Evolutionary conservation across 1,140 invertebrate species (phyloP), one percentile per base, ranked within the genome.

Genomic region (Megathymus violae): DNA sequence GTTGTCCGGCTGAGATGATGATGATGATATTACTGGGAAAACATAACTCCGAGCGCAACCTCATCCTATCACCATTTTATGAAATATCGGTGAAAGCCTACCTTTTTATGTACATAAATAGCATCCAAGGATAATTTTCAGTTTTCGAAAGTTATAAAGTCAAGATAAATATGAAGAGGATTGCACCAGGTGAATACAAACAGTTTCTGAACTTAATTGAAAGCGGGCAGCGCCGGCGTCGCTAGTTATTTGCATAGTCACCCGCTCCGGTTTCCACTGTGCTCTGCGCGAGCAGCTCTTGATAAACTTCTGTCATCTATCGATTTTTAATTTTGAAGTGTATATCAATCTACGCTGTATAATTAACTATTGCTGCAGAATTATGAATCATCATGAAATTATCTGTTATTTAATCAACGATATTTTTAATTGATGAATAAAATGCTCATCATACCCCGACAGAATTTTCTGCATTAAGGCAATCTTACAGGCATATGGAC

Each of bases 181-280:
- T 77, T 67, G 76, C 74, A 73, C 67, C 71, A 71, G 69, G 61
- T 58, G 62, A 72, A 75, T 66, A 66, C 77, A 76, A 78, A 76
- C 74, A 77, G 65, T 70, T 70, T 62, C 67, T 48, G 56, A 64
- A 77, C 71, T 76, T 80, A 80, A 80, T 80, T 82, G 77, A 80
- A 78, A 80, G 80, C 77, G 75, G 68, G 61, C 65, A 9, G 9
- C 4, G 27, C 27, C 4, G 68, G 64, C 62, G 69, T 47, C 51
- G 63, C 65, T 54, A 64, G 17, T 65, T 82, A 80, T 80, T 82
- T 82, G 64, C 67, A 69, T 58, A 80, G 67, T 67, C 69, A 70
- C 64, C 56, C 64, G 64, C 51, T 36, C 58, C 68, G 69, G 52
- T 72, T 70, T 79, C 61, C 70, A 63, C 62, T 36, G 5, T 9